Base-by-base conservation (phyloP, 2,113 vertebrate genomes). In the Ceyx margarethae region DNA sequence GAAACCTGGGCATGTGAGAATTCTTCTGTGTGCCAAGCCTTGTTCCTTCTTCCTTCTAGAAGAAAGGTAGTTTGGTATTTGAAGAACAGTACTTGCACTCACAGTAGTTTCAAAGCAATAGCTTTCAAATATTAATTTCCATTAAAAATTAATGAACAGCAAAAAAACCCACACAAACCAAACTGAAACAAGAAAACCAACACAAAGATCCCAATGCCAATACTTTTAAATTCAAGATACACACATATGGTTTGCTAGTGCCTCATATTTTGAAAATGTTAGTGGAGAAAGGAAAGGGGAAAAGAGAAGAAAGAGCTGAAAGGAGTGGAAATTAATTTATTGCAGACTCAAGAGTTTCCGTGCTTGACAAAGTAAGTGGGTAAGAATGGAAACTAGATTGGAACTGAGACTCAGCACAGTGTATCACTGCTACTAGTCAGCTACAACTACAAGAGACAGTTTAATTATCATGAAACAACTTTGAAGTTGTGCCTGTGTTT, bases 381-480 rank as follows among this genome's bases (percentile, higher is more conserved):
- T 72, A 91, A 77, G 72, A 93, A 86, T 46, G 57, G 60, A 92
- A 95, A 96, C 48, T 86, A 69, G 88, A 85, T 54, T 86, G 83
- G 92, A 95, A 94, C 35, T 42, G 35, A 71, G 21, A 53, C n/a
- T 92, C 72, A 75, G 85, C 37, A 89, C 71, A 46, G 35, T 82
- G 21, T 66, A 93, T 91, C 37, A 64, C 80, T 88, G 66, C 51
- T 93, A 89, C 74, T 78, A 81, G 87, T 69, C 74, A 82, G 51
- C 81, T 66, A 80, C 90, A 95, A 89, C 42, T n/a, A 81, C 43
- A 58, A 95, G 82, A 87, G 66, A 65, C 33, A 76, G 72, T 69
- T 93, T 85, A 87, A 67, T 92, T 95, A 81, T 43, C 89, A 48
- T 73, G 82, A 94, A 96, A 91, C n/a, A 86, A 81, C 81, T 97